Conservation (phyloP, 2,888 invertebrate genomes). For the Stenurella melanura region DNA sequence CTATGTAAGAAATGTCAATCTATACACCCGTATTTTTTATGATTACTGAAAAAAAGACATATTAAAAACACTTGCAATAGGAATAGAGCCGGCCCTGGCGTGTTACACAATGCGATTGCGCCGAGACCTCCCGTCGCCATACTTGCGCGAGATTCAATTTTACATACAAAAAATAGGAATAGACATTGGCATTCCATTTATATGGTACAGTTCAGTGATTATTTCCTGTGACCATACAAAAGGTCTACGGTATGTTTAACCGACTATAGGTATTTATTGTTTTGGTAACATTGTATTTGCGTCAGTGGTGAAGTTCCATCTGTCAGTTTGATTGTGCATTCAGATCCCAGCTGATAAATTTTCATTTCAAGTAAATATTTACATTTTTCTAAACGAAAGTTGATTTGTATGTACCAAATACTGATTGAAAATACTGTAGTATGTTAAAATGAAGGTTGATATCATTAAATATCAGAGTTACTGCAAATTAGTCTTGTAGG, state of each 20-base stretch:
- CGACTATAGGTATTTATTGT: not conserved
- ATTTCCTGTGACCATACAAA: not conserved
- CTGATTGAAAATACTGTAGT: not conserved
- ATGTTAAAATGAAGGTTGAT: not conserved
- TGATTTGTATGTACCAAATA: not conserved
- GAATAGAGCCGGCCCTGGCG: too few species aligned
- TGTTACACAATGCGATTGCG: too few species aligned
- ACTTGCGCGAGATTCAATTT: too few species aligned
- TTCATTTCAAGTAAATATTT: conserved; percentile 14
- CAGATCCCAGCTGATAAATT: not conserved
- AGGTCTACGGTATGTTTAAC: not conserved
- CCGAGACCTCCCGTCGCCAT: too few species aligned
- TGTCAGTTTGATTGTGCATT: conserved; percentile 8
- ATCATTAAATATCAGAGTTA: not conserved
- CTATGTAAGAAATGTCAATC: too few species aligned
- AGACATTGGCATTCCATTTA: too few species aligned
- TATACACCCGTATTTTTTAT: too few species aligned
- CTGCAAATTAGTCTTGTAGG: not conserved
- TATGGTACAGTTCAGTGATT: too few species aligned
- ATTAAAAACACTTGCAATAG: too few species aligned
- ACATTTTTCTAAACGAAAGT: conserved; percentile 13
- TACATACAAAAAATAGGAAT: too few species aligned
- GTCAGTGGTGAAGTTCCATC: not conserved
- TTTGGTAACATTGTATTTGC: not conserved
- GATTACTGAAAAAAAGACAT: too few species aligned